These are phyloP conservation scores for Plebejus argus DNA, from an alignment of 2,888 invertebrate species.

Conservation along the genomic window DNA sequence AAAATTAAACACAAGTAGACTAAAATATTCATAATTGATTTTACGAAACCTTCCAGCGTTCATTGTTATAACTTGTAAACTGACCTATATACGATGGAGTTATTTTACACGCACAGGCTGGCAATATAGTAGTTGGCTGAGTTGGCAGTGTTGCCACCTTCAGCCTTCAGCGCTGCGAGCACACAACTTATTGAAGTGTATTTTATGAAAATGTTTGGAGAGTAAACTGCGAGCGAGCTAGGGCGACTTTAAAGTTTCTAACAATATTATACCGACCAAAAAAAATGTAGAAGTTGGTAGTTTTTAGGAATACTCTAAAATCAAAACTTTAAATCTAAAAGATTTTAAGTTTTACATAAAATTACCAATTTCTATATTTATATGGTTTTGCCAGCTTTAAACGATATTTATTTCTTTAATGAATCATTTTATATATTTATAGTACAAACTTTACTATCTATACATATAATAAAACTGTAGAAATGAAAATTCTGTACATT, in stretches of 20 bases:
- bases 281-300: background rate
- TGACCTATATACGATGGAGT: background rate
- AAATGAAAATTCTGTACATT: no score
- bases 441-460: no score
- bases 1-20: background rate
- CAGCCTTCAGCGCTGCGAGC: conserved; percentile 1
- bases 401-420: no score
- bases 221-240: conserved; percentile 2
- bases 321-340: background rate
- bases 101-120: conserved; percentile 3
- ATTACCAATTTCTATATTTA: no score
- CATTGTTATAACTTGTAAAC: background rate
- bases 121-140: conserved; percentile 1
- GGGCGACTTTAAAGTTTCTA: background rate
- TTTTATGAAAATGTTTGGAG: conserved; percentile 18
- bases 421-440: no score
- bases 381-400: no score
- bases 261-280: background rate
- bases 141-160: conserved; percentile 9
- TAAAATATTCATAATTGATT: background rate
- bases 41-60: background rate
- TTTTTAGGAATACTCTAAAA: background rate
- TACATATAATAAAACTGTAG: no score
- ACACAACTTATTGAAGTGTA: conserved; percentile 21
- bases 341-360: background rate